Conservation (phyloP, 1,140 invertebrate species). For the Philopotamus ludificatus region DNA sequence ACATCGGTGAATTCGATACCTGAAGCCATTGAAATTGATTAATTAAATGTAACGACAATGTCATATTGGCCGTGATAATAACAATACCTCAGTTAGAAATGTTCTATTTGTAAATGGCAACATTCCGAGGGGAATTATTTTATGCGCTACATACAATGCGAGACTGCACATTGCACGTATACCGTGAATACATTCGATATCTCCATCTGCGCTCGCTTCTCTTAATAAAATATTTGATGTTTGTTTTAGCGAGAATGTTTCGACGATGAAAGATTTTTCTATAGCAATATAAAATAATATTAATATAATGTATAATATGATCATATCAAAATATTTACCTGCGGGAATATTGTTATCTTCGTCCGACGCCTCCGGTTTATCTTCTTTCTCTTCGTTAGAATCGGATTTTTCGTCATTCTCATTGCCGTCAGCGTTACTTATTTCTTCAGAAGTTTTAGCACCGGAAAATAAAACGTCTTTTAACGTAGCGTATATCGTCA, state of each 20-base stretch:
- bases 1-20: conserved; percentile 59
- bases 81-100: conserved; percentile 60
- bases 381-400: not conserved
- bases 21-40: conserved; percentile 41
- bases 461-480: not conserved
- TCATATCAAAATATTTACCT: conserved; percentile 3
- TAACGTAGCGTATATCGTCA: not conserved
- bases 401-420: conserved; percentile 37
- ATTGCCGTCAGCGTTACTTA: conserved; percentile 44
- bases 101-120: conserved; percentile 63
- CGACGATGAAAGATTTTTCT: conserved; percentile 26
- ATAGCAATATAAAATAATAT: not conserved
- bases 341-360: conserved; percentile 39
- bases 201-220: conserved; percentile 52
- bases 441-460: not conserved
- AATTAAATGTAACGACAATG: conserved; percentile 10
- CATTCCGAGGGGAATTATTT: conserved; percentile 60
- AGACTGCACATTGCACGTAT: conserved; percentile 60
- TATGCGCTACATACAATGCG: conserved; percentile 61
- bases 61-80: conserved; percentile 18
- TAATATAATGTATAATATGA: not conserved
- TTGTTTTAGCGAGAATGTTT: conserved; percentile 48
- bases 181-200: conserved; percentile 64
- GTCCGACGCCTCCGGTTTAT: conserved; percentile 29
- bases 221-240: conserved; percentile 59